Percentiles rank a stretch among this genome's conserved stretches.
phyloP scores from a whole-genome alignment of 2,797 vertebrate species.

The Liparis tanakae region DNA sequence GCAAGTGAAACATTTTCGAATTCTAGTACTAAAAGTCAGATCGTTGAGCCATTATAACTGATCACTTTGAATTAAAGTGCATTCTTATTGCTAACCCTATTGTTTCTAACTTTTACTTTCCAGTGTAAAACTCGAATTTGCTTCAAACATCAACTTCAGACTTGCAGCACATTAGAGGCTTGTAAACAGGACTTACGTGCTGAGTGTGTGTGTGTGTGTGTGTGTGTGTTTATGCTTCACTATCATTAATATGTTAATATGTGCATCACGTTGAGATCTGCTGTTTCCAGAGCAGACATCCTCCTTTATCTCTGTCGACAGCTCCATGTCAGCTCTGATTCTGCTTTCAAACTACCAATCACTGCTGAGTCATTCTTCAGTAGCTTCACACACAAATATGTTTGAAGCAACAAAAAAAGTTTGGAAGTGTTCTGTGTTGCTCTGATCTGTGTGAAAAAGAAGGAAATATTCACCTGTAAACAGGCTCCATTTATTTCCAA shows the following conservation, averaged over 20 bases:
- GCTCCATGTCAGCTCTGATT: slow-evolving; percentile 47
- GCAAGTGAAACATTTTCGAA: no score
- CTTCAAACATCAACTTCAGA: slow-evolving; percentile 5
- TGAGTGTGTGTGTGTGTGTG: slow-evolving; percentile 1
- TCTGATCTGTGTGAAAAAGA: slow-evolving; percentile 4
- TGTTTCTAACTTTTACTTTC: no score
- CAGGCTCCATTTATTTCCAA: neutral
- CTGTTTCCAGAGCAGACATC: slow-evolving; percentile 26
- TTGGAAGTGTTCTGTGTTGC: neutral
- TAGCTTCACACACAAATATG: slow-evolving; percentile 12
- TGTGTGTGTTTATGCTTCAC: neutral
- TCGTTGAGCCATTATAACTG: no score
- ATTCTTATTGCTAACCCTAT: no score
- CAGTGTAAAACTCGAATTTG: no score
- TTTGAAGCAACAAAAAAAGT: slow-evolving; percentile 25
- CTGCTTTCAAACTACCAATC: slow-evolving; percentile 37
- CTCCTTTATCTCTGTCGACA: slow-evolving; percentile 43
- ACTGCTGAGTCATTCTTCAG: slow-evolving; percentile 52
- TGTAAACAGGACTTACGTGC: slow-evolving; percentile 35
- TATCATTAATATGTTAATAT: slow-evolving; percentile 16
- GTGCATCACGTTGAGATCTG: slow-evolving; percentile 41
- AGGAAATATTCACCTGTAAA: slow-evolving; percentile 12
- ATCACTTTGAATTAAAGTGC: no score
- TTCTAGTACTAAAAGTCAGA: no score
- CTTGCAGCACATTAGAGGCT: slow-evolving; percentile 48